Base-by-base conservation (phyloP, 2,797 vertebrate species). In the Phrynocephalus vlangalii region DNA sequence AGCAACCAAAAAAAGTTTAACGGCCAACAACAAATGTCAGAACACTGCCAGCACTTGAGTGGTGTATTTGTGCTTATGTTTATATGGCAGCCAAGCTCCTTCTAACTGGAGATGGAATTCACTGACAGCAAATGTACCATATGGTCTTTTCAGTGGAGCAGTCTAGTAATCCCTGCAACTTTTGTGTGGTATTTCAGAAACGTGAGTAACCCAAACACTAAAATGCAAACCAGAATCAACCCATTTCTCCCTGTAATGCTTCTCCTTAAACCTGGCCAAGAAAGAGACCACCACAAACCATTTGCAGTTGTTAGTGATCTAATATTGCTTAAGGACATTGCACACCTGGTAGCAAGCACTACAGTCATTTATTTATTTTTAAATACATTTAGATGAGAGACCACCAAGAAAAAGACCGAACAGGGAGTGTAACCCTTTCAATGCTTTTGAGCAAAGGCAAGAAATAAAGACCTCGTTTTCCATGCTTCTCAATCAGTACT, bases 231-330 rank as follows among this genome's bases (percentile, higher is more conserved):
- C 94, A 95, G 94, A 94, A 92, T 93, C 72, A 78, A 56, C 7
- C 68, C 79, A 8, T 33, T 56, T 92, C 90, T 82, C 38, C 73
- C 11, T 86, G 76, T 85, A 91, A 4, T 20, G 60, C 87, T 94
- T 68, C 79, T 91, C 91, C 88, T 94, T 90, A 92, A 93, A 87
- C 0, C 90, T 88, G 92, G 94, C 92, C 91, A 93, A 91, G 82
- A 93, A 83, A 87, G 91, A 94, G 87, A 75, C 92, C 89, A 82
- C 84, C 84, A 88, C 90, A 96, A 95, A 93, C 91, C 77, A 88
- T 87, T 92, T 93, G 91, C 94, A 95, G 93, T 95, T 94, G 91
- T 86, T 90, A n/a, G 11, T 92, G 95, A 95, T 93, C 92, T 94
- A 92, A 96, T 91, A 79, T 75, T 82, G 94, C 94, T 93, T 86